Base-by-base conservation (phyloP, 2,113 vertebrate species). In the Riparia riparia region DNA sequence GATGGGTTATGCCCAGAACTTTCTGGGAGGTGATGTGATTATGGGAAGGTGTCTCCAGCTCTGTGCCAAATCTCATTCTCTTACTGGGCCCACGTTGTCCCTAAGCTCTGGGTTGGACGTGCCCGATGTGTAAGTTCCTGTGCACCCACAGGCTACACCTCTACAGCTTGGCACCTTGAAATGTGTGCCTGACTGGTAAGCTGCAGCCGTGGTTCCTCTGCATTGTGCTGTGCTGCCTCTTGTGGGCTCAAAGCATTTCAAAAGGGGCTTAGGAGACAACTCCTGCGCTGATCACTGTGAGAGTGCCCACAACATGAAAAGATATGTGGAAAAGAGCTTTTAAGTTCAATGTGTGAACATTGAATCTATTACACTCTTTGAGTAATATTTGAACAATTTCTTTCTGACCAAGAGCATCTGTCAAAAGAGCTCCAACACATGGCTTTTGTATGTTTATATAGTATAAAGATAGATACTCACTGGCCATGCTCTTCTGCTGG, bases 111-210 rank as follows among this genome's bases (percentile, higher is more conserved):
- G 16, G 21, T 10, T 77, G 63, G 45, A 58, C 13, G 47, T 65
- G 14, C 25, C 22, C 70, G 42, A 51, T 1, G 0, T 19, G 22
- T 20, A 15, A 42, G 3, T 34, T 47, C 9, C 61, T 74, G 73
- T 58, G 51, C 28, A 42, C 3, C 21, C 47, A 45, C 10, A 37
- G 42, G 12, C 60, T 54, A 10, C 37, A 42, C 3, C 15, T 58
- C 25, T 29, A 12, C 34, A 56, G 14, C 32, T 7, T 51, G 53
- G 16, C 20, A 49, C 60, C 61, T 58, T 26, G 58, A 14, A 49
- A 50, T 2, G n/a, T 1, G 16, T 54, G 16, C 1, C 3, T 14
- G 17, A 1, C 53, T 60, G 72, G 22, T 7, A 17, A 77, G 11
- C 25, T 54, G 25, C 10, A 57, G 7, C 14, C 0, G 0, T 42